Conservation (phyloP, 1,140 invertebrate species). For the Leptestheria dahalacensis region DNA sequence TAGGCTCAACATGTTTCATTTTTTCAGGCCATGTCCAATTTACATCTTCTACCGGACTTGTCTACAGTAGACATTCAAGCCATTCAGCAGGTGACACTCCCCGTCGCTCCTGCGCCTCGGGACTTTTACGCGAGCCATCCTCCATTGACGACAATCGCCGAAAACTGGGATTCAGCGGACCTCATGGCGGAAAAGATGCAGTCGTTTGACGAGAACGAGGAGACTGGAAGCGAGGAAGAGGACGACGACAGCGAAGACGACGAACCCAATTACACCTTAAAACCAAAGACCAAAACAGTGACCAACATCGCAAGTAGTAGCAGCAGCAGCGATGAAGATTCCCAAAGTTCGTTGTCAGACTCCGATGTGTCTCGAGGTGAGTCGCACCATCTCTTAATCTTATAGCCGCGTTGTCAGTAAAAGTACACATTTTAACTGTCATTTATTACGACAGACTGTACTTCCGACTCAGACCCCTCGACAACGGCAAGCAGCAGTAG, state of each 20-base stretch:
- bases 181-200: background rate
- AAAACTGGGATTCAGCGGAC: slow-evolving; percentile 21
- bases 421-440: too few relatives aligned
- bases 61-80: slow-evolving; percentile 48
- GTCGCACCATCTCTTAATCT: too few relatives aligned
- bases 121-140: slow-evolving; percentile 15
- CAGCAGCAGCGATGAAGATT: slow-evolving; percentile 9
- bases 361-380: slow-evolving; percentile 4
- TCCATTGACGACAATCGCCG: slow-evolving; percentile 21
- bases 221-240: slow-evolving; percentile 1
- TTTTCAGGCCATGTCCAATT: background rate
- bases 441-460: too few relatives aligned
- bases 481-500: background rate
- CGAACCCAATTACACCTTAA: background rate
- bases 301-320: background rate
- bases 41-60: background rate
- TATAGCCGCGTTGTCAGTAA: too few relatives aligned
- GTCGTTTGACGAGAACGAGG: slow-evolving; percentile 1
- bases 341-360: background rate
- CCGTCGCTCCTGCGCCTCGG: background rate
- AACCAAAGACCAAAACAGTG: background rate
- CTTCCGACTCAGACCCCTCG: slow-evolving; percentile 6
- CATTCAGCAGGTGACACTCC: slow-evolving; percentile 35
- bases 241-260: slow-evolving; percentile 10
- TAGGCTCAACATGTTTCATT: background rate